Conservation (phyloP, 2,888 invertebrate species). For the Andrena bucephala region DNA sequence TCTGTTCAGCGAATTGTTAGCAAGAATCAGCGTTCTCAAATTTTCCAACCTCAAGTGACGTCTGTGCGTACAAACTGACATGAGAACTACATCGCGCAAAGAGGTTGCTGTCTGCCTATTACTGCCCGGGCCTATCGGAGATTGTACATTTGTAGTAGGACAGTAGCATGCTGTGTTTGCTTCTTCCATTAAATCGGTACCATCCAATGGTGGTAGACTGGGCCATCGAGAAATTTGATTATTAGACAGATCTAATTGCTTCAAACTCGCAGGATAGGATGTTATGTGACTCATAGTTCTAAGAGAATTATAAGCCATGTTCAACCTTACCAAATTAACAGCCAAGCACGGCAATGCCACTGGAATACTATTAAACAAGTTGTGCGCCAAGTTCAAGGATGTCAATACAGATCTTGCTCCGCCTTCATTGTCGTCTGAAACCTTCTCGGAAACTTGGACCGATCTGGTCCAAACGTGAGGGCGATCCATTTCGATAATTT, state of each 20-base stretch:
- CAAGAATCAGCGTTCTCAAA: conserved; percentile 92
- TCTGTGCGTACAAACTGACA: conserved; percentile 94
- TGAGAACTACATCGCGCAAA: conserved; percentile 90
- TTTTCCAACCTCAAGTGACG: conserved; percentile 93
- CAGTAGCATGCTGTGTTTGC: conserved; percentile 91
- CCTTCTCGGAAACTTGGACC: conserved; percentile 89
- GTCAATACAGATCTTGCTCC: conserved; percentile 89
- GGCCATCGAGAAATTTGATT: conserved; percentile 97
- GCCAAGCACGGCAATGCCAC: conserved; percentile 95
- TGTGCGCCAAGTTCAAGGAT: conserved; percentile 95
- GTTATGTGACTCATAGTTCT: conserved; percentile 88
- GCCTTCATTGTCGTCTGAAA: conserved; percentile 86
- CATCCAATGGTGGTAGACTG: conserved; percentile 90
- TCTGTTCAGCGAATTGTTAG: conserved; percentile 93
- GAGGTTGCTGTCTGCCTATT: conserved; percentile 87
- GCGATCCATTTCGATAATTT: conserved; percentile 88
- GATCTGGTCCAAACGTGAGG: conserved; percentile 92
- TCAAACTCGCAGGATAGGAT: conserved; percentile 94
- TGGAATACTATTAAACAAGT: conserved; percentile 95
- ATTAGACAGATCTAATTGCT: conserved; percentile 96
- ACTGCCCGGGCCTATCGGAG: conserved; percentile 77
- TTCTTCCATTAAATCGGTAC: conserved; percentile 88
- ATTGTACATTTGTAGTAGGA: conserved; percentile 82
- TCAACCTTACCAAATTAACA: conserved; percentile 93
- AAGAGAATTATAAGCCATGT: conserved; percentile 95